phyloP scores from a whole-genome alignment of 2,797 vertebrate genomes.

The Trichosurus vulpecula region DNA sequence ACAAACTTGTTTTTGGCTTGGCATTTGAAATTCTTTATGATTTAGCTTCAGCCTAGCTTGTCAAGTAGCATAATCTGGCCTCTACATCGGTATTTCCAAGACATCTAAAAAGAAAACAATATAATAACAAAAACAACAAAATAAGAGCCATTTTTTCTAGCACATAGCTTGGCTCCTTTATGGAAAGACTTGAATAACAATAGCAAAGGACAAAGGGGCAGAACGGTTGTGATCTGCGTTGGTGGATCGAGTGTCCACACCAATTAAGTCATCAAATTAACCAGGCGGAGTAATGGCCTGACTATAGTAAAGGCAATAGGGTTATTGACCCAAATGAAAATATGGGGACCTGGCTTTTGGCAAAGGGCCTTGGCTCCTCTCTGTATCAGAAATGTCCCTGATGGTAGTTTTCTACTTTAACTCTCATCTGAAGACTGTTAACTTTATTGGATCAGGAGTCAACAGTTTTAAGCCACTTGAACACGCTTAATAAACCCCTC shows the following conservation, averaged over 20 bases:
- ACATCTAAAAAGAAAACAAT: background rate
- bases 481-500: background rate
- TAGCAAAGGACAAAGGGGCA: background rate
- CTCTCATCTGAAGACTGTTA: conserved; percentile 1
- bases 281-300: background rate
- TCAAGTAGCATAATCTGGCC: background rate
- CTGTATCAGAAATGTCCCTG: background rate
- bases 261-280: background rate
- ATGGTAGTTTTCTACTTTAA: background rate
- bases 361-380: background rate
- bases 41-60: background rate
- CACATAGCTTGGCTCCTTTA: background rate
- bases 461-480: conserved; percentile 4
- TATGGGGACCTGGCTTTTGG: background rate
- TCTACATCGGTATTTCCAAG: background rate
- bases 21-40: background rate
- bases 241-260: background rate
- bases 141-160: background rate
- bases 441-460: background rate
- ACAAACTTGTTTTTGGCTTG: background rate
- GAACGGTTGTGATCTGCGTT: background rate
- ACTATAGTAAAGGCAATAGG: background rate
- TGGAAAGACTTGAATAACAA: background rate
- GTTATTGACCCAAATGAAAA: conserved; percentile 16
- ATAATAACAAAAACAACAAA: background rate